Evolutionary conservation across 2,888 invertebrate genomes (phyloP).

Genomic region (Masnerella sp.): DNA sequence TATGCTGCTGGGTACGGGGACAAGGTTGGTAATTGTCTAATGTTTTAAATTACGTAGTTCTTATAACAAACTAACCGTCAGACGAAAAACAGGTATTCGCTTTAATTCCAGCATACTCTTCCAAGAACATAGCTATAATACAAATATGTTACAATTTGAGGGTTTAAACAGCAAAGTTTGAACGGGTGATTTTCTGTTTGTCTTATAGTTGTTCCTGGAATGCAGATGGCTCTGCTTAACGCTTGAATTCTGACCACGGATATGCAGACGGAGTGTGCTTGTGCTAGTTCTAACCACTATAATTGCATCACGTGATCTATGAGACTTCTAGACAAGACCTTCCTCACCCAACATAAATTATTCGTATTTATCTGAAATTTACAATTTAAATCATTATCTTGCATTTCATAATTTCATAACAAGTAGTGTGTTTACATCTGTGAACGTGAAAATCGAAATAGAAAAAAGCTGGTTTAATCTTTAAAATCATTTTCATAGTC

Average conservation of each 20-base stretch:
- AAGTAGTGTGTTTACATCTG: no score
- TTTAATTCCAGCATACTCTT: not conserved
- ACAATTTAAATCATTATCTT: no score
- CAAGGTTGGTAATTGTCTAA: slow-evolving; percentile 30
- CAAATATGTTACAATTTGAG: not conserved
- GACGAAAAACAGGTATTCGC: not conserved
- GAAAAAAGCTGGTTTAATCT: no score
- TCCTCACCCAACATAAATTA: no score
- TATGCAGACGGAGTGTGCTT: not conserved
- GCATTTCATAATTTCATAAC: no score
- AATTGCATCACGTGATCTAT: no score
- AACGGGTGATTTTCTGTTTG: not conserved
- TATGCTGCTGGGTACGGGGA: slow-evolving; percentile 32
- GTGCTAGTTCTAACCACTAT: not conserved
- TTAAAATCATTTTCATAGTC: no score
- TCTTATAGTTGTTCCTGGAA: slow-evolving; percentile 2
- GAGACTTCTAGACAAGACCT: no score
- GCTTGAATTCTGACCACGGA: not conserved
- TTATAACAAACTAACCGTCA: slow-evolving; percentile 7
- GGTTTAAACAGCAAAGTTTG: not conserved
- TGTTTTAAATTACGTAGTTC: slow-evolving; percentile 6
- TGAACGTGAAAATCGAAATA: no score
- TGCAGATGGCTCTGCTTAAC: slow-evolving; percentile 5
- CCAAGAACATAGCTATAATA: not conserved
- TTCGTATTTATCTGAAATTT: no score